These are phyloP conservation scores for Montipora efflorescens DNA, from an alignment of 64 coral and sea anemone genomes.

Conservation along the genomic window DNA sequence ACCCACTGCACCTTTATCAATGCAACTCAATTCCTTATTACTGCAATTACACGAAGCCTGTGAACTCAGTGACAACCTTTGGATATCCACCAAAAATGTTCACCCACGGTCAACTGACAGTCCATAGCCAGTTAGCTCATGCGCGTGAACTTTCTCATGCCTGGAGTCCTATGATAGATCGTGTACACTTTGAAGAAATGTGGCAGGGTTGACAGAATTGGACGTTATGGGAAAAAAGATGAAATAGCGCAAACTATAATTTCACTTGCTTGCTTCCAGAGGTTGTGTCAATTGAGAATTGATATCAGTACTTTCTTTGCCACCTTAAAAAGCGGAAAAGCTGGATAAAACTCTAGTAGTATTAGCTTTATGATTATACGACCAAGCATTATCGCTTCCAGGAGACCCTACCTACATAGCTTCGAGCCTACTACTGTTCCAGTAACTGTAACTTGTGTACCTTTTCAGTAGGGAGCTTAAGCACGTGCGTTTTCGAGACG, in stretches of 20 bases:
- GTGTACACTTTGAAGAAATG: neutral
- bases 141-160: neutral
- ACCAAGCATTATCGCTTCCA: too few species aligned
- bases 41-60: neutral
- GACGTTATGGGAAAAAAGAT: neutral
- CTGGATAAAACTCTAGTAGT: too few species aligned
- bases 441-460: too few species aligned
- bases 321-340: too few species aligned
- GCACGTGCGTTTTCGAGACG: too few species aligned
- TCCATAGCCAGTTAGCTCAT: slow-evolving; percentile 8
- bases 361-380: too few species aligned
- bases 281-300: too few species aligned
- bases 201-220: neutral
- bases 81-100: slow-evolving; percentile 1
- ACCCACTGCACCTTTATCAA: neutral
- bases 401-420: too few species aligned
- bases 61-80: slow-evolving; percentile 1
- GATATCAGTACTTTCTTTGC: too few species aligned
- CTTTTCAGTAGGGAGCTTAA: too few species aligned
- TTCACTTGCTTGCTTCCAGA: too few species aligned
- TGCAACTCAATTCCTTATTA: slow-evolving; percentile 35
- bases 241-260: neutral
- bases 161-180: slow-evolving; percentile 11
- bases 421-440: too few species aligned
- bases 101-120: neutral